Evolutionary conservation across 1,140 invertebrate genomes (phyloP).

Genomic region (Babylonia areolata): DNA sequence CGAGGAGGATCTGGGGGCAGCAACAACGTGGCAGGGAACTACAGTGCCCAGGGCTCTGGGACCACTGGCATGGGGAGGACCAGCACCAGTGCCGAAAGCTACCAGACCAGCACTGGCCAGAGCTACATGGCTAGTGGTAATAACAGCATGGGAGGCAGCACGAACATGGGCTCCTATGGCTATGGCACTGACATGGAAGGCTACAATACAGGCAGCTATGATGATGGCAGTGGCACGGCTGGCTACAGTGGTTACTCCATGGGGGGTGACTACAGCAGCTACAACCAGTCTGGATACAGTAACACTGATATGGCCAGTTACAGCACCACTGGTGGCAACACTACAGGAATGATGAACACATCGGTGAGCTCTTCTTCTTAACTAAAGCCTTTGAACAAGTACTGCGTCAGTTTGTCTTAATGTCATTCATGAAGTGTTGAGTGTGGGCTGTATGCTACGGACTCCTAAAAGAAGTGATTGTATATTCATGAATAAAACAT

Average conservation of each 20-base stretch:
- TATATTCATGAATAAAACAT: too few relatives aligned
- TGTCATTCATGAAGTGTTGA: too few relatives aligned
- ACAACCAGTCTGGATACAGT: background rate
- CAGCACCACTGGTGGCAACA: conserved; percentile 17
- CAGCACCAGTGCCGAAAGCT: background rate
- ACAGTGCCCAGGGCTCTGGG: background rate
- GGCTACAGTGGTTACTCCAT: background rate
- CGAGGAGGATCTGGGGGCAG: background rate
- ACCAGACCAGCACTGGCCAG: background rate
- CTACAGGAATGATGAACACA: background rate
- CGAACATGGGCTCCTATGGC: conserved; percentile 27
- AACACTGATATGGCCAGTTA: conserved; percentile 12
- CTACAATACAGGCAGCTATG: conserved; percentile 10
- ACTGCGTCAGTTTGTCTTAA: too few relatives aligned
- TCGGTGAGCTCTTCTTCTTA: background rate
- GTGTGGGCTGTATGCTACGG: too few relatives aligned
- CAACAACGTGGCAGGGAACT: background rate
- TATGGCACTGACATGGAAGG: conserved; percentile 11
- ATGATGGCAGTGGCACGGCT: background rate
- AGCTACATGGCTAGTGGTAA: background rate
- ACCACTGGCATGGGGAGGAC: conserved; percentile 20
- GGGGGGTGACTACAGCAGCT: background rate
- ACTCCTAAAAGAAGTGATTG: too few relatives aligned
- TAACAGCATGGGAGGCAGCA: background rate
- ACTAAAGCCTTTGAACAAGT: too few relatives aligned